These are phyloP conservation scores for Ptiloglossa arizonensis DNA, from an alignment of 1,140 invertebrate species.

Conservation along the genomic window DNA sequence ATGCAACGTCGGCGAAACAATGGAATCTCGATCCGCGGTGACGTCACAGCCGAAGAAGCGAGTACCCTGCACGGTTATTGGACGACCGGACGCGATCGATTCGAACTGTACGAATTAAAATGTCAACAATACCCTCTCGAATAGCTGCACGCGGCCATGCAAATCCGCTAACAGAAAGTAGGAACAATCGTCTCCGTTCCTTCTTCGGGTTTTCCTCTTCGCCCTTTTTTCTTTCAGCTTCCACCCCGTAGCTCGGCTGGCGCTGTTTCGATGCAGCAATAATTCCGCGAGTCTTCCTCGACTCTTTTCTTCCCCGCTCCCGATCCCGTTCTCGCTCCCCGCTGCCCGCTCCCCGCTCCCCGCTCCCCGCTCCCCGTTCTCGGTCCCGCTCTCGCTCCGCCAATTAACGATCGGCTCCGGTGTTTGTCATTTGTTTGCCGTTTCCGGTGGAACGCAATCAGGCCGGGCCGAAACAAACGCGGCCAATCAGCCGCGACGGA, in stretches of 20 bases:
- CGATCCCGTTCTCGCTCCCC: too few relatives aligned
- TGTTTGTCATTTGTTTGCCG: slow-evolving; percentile 75
- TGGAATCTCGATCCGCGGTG: slow-evolving; percentile 32
- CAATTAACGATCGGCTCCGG: slow-evolving; percentile 61
- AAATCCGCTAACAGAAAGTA: slow-evolving; percentile 69
- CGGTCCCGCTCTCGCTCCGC: slow-evolving; percentile 12
- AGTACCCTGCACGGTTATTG: slow-evolving; percentile 48
- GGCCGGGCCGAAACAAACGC: slow-evolving; percentile 57
- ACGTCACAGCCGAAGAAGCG: slow-evolving; percentile 44
- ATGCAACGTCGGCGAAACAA: too few relatives aligned
- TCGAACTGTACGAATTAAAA: slow-evolving; percentile 60
- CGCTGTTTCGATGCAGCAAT: slow-evolving; percentile 34
- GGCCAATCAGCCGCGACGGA: slow-evolving; percentile 67
- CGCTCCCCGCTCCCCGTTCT: slow-evolving; percentile 14
- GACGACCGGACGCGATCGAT: slow-evolving; percentile 68
- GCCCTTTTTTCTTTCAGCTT: slow-evolving; percentile 42
- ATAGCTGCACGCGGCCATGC: slow-evolving; percentile 59
- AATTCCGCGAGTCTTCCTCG: slow-evolving; percentile 59
- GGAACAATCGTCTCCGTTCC: slow-evolving; percentile 63
- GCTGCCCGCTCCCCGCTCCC: too few relatives aligned
- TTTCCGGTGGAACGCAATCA: slow-evolving; percentile 69
- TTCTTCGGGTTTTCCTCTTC: slow-evolving; percentile 45
- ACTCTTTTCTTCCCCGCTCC: slow-evolving; percentile 54
- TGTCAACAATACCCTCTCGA: slow-evolving; percentile 61
- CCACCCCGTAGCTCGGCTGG: not conserved